A percentile compares a stretch with the other conserved stretches of the same genome.
Conservation (phyloP, 1,140 invertebrate species). For the Diprion similis region DNA sequence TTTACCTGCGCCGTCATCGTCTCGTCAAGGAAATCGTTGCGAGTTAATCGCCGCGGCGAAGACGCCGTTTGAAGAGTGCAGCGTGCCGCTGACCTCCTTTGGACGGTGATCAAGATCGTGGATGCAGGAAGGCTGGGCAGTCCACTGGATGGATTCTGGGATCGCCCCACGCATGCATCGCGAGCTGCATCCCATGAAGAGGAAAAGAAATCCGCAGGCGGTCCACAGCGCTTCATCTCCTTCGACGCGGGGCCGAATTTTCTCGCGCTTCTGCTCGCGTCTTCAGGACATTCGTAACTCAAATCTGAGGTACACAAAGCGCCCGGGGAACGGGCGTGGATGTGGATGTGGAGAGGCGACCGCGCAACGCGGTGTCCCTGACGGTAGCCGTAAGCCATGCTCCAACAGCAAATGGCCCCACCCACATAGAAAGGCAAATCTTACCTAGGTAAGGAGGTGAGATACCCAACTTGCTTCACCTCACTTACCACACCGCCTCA, state of each 20-base stretch:
- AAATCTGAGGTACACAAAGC: not conserved
- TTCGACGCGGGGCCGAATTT: not conserved
- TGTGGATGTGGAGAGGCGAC: slow-evolving; percentile 10
- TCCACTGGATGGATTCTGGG: slow-evolving; percentile 15
- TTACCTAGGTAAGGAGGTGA: not conserved
- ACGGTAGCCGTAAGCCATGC: slow-evolving; percentile 8
- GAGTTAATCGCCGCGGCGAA: not conserved
- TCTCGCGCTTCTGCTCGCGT: slow-evolving; percentile 4
- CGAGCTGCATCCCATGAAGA: not conserved
- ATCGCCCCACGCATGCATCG: slow-evolving; percentile 18
- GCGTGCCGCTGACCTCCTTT: slow-evolving; percentile 37
- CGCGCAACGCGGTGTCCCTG: slow-evolving; percentile 19
- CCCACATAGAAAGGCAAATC: slow-evolving; percentile 20
- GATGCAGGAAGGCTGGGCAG: slow-evolving; percentile 10
- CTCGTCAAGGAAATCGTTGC: not conserved
- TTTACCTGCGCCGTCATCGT: not conserved
- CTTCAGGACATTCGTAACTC: not conserved
- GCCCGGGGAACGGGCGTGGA: slow-evolving; percentile 14
- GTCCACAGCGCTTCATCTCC: too few relatives aligned
- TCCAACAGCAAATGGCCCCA: slow-evolving; percentile 14
- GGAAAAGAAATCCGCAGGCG: slow-evolving; percentile 15
- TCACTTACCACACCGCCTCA: not conserved
- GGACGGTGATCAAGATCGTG: slow-evolving; percentile 32
- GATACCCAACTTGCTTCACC: not conserved
- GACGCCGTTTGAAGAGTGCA: not conserved